These are phyloP conservation scores for Tyria jacobaeae DNA, from an alignment of 2,888 invertebrate genomes.

Conservation along the genomic window DNA sequence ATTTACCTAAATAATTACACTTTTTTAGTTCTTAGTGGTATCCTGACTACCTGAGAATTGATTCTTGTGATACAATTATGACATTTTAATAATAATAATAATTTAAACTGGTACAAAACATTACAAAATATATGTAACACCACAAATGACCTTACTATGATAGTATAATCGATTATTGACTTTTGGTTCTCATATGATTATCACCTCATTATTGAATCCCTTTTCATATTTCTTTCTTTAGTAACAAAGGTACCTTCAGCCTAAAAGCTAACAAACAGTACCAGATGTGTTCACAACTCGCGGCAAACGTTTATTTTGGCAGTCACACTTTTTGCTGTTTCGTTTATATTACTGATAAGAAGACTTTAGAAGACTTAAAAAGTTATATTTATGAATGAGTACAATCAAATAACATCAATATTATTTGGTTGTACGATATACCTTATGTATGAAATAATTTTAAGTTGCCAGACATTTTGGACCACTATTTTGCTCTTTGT, in stretches of 20 bases:
- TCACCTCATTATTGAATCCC: constrained; percentile 12
- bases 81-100: too few relatives aligned
- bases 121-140: too few relatives aligned
- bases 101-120: too few relatives aligned
- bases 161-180: too few relatives aligned
- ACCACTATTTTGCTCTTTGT: too few relatives aligned
- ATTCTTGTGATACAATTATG: too few relatives aligned
- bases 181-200: constrained; percentile 12
- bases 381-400: background rate
- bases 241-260: constrained; percentile 40
- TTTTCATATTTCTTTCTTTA: constrained; percentile 1
- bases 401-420: background rate
- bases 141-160: too few relatives aligned
- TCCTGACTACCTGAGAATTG: too few relatives aligned
- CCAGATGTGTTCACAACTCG: constrained; percentile 45
- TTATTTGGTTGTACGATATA: background rate
- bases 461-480: too few relatives aligned
- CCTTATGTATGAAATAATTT: too few relatives aligned
- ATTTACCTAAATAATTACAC: too few relatives aligned
- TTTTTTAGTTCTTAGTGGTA: too few relatives aligned
- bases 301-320: constrained; percentile 42
- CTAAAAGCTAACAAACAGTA: constrained; percentile 38
- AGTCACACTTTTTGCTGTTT: constrained; percentile 40
- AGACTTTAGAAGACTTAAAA: background rate
- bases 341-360: constrained; percentile 28